Evolutionary conservation across 2,888 invertebrate genomes (phyloP).

Genomic region (Drosophila subquinaria): DNA sequence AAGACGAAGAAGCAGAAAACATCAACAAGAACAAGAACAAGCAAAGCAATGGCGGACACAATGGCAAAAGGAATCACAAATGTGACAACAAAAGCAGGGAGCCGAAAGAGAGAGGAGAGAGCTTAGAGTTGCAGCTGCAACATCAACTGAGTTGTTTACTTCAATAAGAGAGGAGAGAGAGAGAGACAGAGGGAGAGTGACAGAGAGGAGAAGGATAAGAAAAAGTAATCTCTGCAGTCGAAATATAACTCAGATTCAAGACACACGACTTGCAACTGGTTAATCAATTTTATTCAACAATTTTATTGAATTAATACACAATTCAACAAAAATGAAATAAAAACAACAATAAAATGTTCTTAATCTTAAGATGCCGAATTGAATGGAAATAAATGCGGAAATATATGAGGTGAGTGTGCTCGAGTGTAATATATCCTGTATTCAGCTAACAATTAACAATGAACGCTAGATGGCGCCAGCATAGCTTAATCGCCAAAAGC

Average conservation of each 20-base stretch:
- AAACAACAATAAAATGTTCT: too few species aligned
- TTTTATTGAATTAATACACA: conserved; percentile 60
- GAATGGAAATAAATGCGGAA: too few species aligned
- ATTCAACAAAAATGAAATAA: neutral
- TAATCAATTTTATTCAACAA: conserved; percentile 68
- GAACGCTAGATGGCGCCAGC: conserved; percentile 1
- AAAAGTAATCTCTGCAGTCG: conserved; percentile 2
- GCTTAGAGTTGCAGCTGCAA: conserved; percentile 40
- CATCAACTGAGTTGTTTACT: conserved; percentile 25
- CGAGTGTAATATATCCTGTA: neutral
- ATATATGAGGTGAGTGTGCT: neutral
- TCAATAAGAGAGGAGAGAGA: neutral
- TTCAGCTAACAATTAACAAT: neutral
- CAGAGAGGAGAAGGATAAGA: neutral
- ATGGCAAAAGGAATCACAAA: conserved; percentile 69
- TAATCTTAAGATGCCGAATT: too few species aligned
- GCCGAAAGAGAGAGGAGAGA: conserved; percentile 27
- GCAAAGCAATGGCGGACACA: conserved; percentile 27
- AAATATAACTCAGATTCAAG: conserved; percentile 15
- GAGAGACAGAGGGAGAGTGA: neutral
- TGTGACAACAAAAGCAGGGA: conserved; percentile 61
- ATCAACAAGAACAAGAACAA: conserved; percentile 12
- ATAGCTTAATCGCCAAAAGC: neutral
- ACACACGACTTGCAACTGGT: conserved; percentile 56
- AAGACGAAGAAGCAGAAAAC: conserved; percentile 9